Evolutionary conservation across 2,113 vertebrate genomes (phyloP), one percentile per base, ranked within the genome.

Genomic region (Calyptommatus sinebrachiatus): DNA sequence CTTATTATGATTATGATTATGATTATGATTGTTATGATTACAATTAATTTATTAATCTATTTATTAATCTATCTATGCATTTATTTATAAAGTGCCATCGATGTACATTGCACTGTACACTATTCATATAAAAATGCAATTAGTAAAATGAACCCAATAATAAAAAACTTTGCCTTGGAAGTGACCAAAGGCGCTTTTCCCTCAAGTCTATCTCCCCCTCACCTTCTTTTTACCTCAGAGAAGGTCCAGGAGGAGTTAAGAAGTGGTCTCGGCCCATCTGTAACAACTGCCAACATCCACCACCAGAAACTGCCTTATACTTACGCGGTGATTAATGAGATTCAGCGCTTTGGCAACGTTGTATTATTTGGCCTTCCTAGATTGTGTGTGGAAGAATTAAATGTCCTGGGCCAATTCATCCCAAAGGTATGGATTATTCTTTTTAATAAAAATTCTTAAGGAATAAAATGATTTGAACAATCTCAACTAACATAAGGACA

Each of bases 241-340:
- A 74, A 81, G 74, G 79, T 81, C 65, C 63, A 46, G 31, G 28
- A 81, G 31, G 79, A 81, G 50, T 35, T 81, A 28, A 20, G 35
- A 57, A 81, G 20, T 6, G 63, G 29, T 24, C 71, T 75, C 18
- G 63, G 35, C 9, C n/a, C 63, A 48, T 10, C 35, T 31, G 29
- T 46, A 68, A 1, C 5, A 7, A 45, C 74, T 65, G 10, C 29
- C 72, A 60, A 75, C 1, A 65, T 60, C 0, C 63, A 72, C 11
- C 26, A 65, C 63, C 74, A 81, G 72, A 68, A 18, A 26, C 7
- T 81, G 79, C 79, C 72, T n/a, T 81, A 81, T 18, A 61, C 79
- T 18, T 7, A 21, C 28, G 79, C 79, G 2, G 79, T 74, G 24
- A 22, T 81, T 14, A 66, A 75, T 2, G 79, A 81, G 73, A 60